Conservation (phyloP, 2,797 vertebrate species). For the Pterois miles region DNA sequence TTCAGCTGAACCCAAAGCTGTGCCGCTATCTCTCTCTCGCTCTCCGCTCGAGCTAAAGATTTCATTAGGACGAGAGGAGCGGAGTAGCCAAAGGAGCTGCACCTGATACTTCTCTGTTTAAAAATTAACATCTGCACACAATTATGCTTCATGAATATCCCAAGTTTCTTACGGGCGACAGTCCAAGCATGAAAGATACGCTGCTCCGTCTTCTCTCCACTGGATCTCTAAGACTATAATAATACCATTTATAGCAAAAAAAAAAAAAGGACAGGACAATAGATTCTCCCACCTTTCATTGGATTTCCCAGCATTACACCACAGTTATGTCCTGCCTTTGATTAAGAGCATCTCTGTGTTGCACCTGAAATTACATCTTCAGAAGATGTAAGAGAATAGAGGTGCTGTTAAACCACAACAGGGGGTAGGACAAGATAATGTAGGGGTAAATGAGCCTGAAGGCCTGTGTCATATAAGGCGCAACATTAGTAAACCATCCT, state of each 20-base stretch:
- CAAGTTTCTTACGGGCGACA: slow-evolving; percentile 64
- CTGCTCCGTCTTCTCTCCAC: slow-evolving; percentile 45
- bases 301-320: slow-evolving; percentile 41
- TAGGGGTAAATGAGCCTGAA: slow-evolving; percentile 56
- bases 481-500: slow-evolving; percentile 67
- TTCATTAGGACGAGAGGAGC: slow-evolving; percentile 81
- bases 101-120: slow-evolving; percentile 85
- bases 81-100: slow-evolving; percentile 75
- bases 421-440: slow-evolving; percentile 64
- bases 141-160: slow-evolving; percentile 86
- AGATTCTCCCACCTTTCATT: slow-evolving; percentile 47
- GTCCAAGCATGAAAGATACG: slow-evolving; percentile 72
- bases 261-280: slow-evolving; percentile 25
- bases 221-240: slow-evolving; percentile 52
- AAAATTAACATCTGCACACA: slow-evolving; percentile 84
- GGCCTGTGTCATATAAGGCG: slow-evolving; percentile 47
- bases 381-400: slow-evolving; percentile 67
- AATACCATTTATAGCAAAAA: slow-evolving; percentile 30
- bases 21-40: slow-evolving; percentile 68
- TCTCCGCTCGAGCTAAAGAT: slow-evolving; percentile 72
- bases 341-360: slow-evolving; percentile 35
- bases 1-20: slow-evolving; percentile 78
- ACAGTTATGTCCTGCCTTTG: slow-evolving; percentile 51
- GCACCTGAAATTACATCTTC: slow-evolving; percentile 76
- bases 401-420: slow-evolving; percentile 61